phyloP scores from a whole-genome alignment of 2,888 invertebrate species.

The Theretra japonica region DNA sequence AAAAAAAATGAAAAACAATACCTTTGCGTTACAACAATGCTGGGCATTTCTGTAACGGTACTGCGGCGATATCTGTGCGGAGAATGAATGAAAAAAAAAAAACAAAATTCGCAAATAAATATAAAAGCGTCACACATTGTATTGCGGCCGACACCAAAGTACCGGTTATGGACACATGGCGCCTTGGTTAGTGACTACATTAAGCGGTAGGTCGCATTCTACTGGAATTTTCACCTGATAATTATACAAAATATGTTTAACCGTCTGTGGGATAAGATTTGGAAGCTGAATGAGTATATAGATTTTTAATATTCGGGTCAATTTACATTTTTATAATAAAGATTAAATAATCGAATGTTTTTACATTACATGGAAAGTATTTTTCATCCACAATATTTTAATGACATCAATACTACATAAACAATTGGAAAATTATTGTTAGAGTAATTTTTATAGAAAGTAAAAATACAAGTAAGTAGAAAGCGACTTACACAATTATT shows the following conservation, averaged over 20 bases:
- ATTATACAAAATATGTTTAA: background rate
- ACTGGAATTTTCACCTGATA: background rate
- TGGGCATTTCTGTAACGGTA: slow-evolving; percentile 77
- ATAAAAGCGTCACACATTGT: slow-evolving; percentile 36
- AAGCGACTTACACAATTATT: slow-evolving; percentile 22
- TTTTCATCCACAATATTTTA: too few species aligned
- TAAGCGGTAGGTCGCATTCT: slow-evolving; percentile 11
- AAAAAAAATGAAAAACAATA: slow-evolving; percentile 51
- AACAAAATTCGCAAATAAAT: slow-evolving; percentile 42
- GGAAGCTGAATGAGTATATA: too few species aligned
- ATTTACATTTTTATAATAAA: too few species aligned
- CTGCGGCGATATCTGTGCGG: slow-evolving; percentile 79
- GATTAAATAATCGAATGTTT: too few species aligned
- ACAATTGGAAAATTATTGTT: background rate
- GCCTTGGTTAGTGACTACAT: slow-evolving; percentile 1
- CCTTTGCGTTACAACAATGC: slow-evolving; percentile 81
- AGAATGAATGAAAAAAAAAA: slow-evolving; percentile 52
- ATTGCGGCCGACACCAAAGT: slow-evolving; percentile 2
- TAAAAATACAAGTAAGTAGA: background rate
- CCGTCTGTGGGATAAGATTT: too few species aligned
- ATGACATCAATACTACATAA: too few species aligned
- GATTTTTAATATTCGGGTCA: too few species aligned
- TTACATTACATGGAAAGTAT: too few species aligned
- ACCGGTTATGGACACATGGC: background rate
- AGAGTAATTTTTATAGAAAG: too few species aligned